Conservation (phyloP, 1,140 invertebrate species). For the Brachionus sp. region DNA sequence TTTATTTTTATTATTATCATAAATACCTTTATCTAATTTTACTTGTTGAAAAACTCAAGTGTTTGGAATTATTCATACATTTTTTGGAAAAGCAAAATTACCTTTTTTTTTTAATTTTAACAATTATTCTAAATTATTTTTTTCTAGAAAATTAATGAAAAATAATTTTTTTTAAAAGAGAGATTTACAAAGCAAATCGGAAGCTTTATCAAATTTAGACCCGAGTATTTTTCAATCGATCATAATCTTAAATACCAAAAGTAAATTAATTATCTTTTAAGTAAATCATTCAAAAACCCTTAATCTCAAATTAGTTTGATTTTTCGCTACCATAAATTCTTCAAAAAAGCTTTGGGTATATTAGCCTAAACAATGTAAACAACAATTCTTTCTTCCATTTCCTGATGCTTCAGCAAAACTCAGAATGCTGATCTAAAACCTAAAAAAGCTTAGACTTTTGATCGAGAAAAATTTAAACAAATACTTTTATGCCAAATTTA, state of each 20-base stretch:
- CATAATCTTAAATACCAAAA: background rate
- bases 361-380: background rate
- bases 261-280: constrained; percentile 1
- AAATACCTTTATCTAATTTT: background rate
- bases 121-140: background rate
- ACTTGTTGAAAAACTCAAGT: background rate
- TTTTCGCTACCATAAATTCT: background rate
- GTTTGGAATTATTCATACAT: background rate
- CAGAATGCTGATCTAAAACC: background rate
- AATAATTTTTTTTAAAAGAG: background rate
- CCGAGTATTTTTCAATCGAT: background rate
- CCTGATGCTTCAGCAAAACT: background rate
- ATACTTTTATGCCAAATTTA: background rate
- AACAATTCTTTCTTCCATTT: background rate
- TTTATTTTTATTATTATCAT: background rate
- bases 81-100: background rate
- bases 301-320: background rate
- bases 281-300: background rate
- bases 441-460: background rate
- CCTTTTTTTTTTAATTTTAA: background rate
- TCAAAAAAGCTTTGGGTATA: background rate
- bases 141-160: background rate
- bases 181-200: background rate
- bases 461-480: background rate
- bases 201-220: background rate